Evolutionary conservation across 2,113 vertebrate species (phyloP).

Genomic region (Oryzias javanicus): DNA sequence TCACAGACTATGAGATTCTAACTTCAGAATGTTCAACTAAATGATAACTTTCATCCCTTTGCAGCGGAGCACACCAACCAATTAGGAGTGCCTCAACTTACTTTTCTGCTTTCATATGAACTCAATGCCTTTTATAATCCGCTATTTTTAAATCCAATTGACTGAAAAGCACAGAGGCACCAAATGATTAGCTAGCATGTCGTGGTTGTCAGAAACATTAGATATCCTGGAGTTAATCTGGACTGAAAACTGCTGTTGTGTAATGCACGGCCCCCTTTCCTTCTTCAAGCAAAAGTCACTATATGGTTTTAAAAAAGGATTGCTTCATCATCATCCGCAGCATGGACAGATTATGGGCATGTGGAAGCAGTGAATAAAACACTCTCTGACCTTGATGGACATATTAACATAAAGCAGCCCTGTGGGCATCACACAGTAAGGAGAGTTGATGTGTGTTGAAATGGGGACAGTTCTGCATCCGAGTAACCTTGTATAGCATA

Average conservation of each 20-base stretch:
- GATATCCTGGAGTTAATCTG: too few species aligned
- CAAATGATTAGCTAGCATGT: background rate
- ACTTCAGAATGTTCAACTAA: too few species aligned
- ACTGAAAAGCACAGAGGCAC: background rate
- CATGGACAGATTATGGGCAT: constrained; percentile 50
- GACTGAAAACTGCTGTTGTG: background rate
- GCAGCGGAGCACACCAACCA: background rate
- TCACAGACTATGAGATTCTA: too few species aligned
- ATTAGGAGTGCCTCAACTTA: constrained; percentile 3
- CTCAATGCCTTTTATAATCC: constrained; percentile 4
- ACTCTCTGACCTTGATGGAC: constrained; percentile 68
- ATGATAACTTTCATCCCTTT: constrained; percentile 1
- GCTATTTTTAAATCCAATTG: background rate
- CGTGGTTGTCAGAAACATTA: too few species aligned
- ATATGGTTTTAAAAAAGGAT: constrained; percentile 52
- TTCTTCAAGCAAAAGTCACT: constrained; percentile 10
- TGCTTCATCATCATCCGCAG: constrained; percentile 58
- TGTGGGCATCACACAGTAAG: constrained; percentile 26
- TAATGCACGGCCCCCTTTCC: constrained; percentile 27
- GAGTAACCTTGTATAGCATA: too few species aligned
- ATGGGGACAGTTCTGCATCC: constrained; percentile 19
- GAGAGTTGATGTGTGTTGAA: constrained; percentile 22
- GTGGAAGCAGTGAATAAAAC: constrained; percentile 10
- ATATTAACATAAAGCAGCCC: constrained; percentile 67
- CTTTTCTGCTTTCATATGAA: constrained; percentile 15